Conservation (phyloP, 2,888 invertebrate genomes). For the Kryphioiulus occultus region DNA sequence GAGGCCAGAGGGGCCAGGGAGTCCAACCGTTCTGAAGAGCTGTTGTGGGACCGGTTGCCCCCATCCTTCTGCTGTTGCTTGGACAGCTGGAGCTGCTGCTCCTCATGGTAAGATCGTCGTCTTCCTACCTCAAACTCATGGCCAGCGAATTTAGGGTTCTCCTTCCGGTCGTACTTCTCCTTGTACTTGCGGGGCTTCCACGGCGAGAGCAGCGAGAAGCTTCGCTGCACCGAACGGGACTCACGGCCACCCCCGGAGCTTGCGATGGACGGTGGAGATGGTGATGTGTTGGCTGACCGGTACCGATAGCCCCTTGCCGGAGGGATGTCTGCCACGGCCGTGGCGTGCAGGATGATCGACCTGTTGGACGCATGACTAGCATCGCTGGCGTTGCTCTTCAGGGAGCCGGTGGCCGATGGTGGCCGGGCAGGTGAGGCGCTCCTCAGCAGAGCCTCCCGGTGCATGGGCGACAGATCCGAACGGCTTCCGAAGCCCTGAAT, state of each 20-base stretch:
- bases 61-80: constrained; percentile 29
- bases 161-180: constrained; percentile 71
- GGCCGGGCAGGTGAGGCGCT: constrained; percentile 52
- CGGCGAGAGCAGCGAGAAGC: constrained; percentile 83
- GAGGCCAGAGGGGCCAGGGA: constrained; percentile 52
- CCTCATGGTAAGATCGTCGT: neutral
- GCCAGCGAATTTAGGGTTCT: neutral
- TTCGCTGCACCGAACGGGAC: constrained; percentile 71
- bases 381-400: constrained; percentile 55
- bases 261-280: constrained; percentile 44
- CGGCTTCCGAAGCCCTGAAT: constrained; percentile 51
- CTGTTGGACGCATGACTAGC: constrained; percentile 69
- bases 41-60: constrained; percentile 47
- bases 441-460: constrained; percentile 57
- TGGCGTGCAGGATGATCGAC: constrained; percentile 84
- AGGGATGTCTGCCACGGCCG: constrained; percentile 87
- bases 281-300: constrained; percentile 49
- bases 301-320: constrained; percentile 53
- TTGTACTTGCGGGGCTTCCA: constrained; percentile 80
- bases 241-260: constrained; percentile 18
- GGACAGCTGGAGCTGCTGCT: constrained; percentile 1
- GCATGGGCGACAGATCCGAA: constrained; percentile 55
- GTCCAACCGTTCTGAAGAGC: constrained; percentile 52
- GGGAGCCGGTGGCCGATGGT: constrained; percentile 52
- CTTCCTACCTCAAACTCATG: neutral